These are phyloP conservation scores for Phania funesta DNA, from an alignment of 2,888 invertebrate species.

Conservation along the genomic window DNA sequence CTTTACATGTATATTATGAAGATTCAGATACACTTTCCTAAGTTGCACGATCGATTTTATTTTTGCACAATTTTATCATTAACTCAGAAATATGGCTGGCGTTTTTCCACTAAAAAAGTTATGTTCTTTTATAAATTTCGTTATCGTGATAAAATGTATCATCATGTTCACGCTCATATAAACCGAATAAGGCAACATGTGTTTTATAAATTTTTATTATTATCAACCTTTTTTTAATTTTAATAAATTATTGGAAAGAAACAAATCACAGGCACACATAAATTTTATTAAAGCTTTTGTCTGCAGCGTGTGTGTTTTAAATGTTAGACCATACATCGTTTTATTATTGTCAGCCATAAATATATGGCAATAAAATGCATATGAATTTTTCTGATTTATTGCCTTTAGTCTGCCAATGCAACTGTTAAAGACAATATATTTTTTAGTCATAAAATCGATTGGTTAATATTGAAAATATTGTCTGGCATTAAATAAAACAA, in stretches of 20 bases:
- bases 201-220: conserved; percentile 9
- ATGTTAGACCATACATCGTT: conserved; percentile 36
- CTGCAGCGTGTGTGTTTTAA: conserved; percentile 20
- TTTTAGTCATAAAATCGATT: conserved; percentile 53
- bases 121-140: too few species aligned
- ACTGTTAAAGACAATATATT: conserved; percentile 61
- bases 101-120: too few species aligned
- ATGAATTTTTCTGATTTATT: conserved; percentile 58
- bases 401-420: conserved; percentile 45
- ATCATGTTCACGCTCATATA: not conserved
- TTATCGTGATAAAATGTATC: not conserved
- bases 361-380: conserved; percentile 58
- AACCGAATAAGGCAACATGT: conserved; percentile 8
- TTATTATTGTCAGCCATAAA: conserved; percentile 57
- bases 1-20: too few species aligned
- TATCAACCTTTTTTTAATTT: not conserved
- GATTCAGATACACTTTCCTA: too few species aligned
- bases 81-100: too few species aligned
- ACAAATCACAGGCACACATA: conserved; percentile 13
- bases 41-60: too few species aligned
- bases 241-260: conserved; percentile 5
- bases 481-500: conserved; percentile 43
- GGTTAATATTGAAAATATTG: conserved; percentile 33
- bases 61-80: too few species aligned
- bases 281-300: conserved; percentile 42